Base-by-base conservation (phyloP, 2,888 invertebrate species). In the Biston betularia region DNA sequence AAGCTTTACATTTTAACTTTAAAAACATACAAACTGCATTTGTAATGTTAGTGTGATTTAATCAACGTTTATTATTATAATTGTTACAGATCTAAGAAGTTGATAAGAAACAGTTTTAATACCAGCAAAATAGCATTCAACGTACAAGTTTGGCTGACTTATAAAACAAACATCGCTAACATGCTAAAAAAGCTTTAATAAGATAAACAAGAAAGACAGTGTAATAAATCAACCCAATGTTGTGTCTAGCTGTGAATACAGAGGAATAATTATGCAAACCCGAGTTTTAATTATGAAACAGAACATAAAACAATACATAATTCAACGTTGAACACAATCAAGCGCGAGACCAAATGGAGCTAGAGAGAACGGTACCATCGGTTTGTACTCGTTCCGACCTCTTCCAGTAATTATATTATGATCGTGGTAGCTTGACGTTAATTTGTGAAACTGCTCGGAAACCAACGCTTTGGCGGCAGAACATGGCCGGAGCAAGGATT, bases 371-470 rank as follows among this genome's bases (percentile, higher is more conserved):
- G 73, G 74, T 73, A 67, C 70, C 73, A 72, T 75, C 72, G 69
- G 67, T 68, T 70, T 73, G 65, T 53, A 58, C 68, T 71, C 70
- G 72, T 73, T 74, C 76, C 75, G 75, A 78, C 75, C 77, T 75
- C 76, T 76, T 77, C 75, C 72, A 76, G 78, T 81, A 80, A 84
- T 85, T 82, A 82, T 84, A 85, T 86, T 86, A 84, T 82, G 81
- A 85, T 84, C 81, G 79, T 81, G 71, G 81, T 81, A 79, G 83
- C 79, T 83, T 84, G 85, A 87, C 84, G 88, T 88, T 89, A 88
- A 90, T 89, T 89, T 89, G 89, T 87, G 89, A 89, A 90, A 87
- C 89, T 89, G 87, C 87, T 87, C 81, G 86, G 88, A 87, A 88
- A 87, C 84, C 82, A 83, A 85, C 83, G 87, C 85, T 88, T 88